Percentiles rank a stretch among this genome's conserved stretches.
Conservation (phyloP, 2,797 vertebrate species). For the Lacerta agilis region DNA sequence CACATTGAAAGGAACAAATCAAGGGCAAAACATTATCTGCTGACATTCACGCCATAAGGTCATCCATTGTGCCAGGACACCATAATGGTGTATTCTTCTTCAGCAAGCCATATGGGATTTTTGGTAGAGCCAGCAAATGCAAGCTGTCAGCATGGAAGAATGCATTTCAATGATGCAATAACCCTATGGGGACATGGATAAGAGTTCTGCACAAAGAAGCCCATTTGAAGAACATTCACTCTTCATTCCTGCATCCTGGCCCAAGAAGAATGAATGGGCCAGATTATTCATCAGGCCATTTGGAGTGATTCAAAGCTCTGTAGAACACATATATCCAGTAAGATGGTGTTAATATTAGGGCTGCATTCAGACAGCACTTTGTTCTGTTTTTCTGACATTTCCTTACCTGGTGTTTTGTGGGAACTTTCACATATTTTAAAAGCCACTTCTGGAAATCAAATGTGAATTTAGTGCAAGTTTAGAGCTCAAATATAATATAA, state of each 20-base stretch:
- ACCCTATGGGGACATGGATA: not conserved
- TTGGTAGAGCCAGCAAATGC: not conserved
- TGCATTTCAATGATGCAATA: not conserved
- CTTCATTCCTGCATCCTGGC: not conserved
- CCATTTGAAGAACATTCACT: not conserved
- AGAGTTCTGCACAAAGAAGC: not conserved
- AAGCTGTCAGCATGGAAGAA: not conserved
- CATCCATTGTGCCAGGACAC: slow-evolving; percentile 31
- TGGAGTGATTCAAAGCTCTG: too few species aligned
- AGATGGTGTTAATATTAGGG: too few species aligned
- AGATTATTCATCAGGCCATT: not conserved
- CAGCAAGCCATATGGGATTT: not conserved
- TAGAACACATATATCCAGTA: too few species aligned
- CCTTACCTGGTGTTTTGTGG: too few species aligned
- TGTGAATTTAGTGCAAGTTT: too few species aligned
- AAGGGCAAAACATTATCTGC: slow-evolving; percentile 54
- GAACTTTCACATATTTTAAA: too few species aligned
- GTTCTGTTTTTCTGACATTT: too few species aligned
- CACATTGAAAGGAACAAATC: slow-evolving; percentile 63
- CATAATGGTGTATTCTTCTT: slow-evolving; percentile 10
- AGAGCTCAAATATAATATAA: too few species aligned
- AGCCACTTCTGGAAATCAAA: too few species aligned
- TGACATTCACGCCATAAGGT: slow-evolving; percentile 21
- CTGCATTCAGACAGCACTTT: too few species aligned
- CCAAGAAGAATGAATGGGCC: not conserved